Percentiles rank a stretch among this genome's conserved stretches.
These are phyloP conservation scores for Papilio helenus DNA, from an alignment of 1,140 invertebrate species.

Conservation along the genomic window DNA sequence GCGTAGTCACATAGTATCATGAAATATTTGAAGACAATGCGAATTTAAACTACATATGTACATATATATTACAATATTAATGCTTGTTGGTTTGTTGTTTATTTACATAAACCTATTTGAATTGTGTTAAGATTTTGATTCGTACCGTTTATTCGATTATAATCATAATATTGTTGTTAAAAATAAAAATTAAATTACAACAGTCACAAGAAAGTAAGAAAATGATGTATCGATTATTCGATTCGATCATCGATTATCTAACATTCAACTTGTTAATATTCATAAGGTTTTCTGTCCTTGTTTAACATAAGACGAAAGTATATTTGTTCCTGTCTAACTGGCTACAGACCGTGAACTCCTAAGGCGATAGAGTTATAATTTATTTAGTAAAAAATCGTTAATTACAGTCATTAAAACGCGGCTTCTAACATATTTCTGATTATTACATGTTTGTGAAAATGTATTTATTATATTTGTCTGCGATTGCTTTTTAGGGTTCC, in stretches of 20 bases:
- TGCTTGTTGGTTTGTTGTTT: neutral
- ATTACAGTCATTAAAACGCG: conserved; percentile 66
- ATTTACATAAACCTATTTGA: neutral
- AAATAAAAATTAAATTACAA: conserved; percentile 52
- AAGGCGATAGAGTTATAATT: conserved; percentile 70
- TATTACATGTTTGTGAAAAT: conserved; percentile 54
- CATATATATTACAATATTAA: neutral
- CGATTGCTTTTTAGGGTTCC: conserved; percentile 46
- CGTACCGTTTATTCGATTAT: neutral
- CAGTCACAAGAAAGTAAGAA: conserved; percentile 34
- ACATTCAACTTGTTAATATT: conserved; percentile 51
- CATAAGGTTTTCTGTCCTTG: conserved; percentile 42
- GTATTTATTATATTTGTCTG: conserved; percentile 48
- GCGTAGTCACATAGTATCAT: conserved; percentile 31
- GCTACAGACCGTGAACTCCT: conserved; percentile 51
- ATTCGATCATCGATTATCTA: conserved; percentile 57
- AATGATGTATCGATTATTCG: conserved; percentile 58
- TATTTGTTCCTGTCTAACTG: conserved; percentile 50
- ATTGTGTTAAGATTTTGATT: neutral
- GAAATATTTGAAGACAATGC: conserved; percentile 34
- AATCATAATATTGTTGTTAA: conserved; percentile 39
- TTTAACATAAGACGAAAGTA: conserved; percentile 42
- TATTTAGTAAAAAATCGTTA: conserved; percentile 66
- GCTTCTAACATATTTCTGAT: conserved; percentile 59
- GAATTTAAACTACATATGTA: conserved; percentile 13